Evolutionary conservation across 2,888 invertebrate genomes (phyloP).

Genomic region (Drosophila kambysellisi): DNA sequence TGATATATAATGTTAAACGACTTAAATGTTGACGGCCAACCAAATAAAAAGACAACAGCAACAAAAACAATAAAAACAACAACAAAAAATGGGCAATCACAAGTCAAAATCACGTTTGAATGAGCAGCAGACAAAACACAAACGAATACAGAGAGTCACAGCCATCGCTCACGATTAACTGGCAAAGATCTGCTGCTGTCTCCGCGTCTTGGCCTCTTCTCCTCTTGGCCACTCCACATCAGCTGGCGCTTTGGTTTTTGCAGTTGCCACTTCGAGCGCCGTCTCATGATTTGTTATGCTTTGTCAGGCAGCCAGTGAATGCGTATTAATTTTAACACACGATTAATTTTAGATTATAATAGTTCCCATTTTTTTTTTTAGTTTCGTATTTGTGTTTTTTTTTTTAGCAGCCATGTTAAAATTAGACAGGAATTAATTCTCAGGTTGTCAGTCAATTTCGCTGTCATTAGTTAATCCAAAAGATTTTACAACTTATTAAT

Average conservation of each 20-base stretch:
- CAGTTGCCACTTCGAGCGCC: slow-evolving; percentile 58
- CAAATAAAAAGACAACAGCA: slow-evolving; percentile 22
- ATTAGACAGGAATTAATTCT: slow-evolving; percentile 44
- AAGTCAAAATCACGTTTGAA: slow-evolving; percentile 72
- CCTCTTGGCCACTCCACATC: neutral
- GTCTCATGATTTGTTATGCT: slow-evolving; percentile 73
- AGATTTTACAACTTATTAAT: slow-evolving; percentile 43
- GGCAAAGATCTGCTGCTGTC: slow-evolving; percentile 48
- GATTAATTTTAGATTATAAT: slow-evolving; percentile 67
- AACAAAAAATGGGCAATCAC: slow-evolving; percentile 51
- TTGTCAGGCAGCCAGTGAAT: slow-evolving; percentile 59
- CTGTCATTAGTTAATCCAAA: slow-evolving; percentile 40
- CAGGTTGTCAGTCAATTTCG: slow-evolving; percentile 42
- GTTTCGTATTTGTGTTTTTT: slow-evolving; percentile 1
- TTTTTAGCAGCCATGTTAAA: slow-evolving; percentile 26
- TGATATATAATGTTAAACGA: slow-evolving; percentile 74
- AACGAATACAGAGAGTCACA: slow-evolving; percentile 12
- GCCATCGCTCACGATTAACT: slow-evolving; percentile 74
- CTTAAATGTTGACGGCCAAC: slow-evolving; percentile 73
- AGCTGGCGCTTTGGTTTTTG: slow-evolving; percentile 63
- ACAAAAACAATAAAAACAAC: neutral
- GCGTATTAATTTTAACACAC: slow-evolving; percentile 78
- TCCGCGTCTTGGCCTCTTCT: neutral
- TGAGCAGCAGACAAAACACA: slow-evolving; percentile 51
- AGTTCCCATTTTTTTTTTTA: slow-evolving; percentile 20